Conservation (phyloP, 2,113 vertebrate genomes). For the Siniperca chuatsi region DNA sequence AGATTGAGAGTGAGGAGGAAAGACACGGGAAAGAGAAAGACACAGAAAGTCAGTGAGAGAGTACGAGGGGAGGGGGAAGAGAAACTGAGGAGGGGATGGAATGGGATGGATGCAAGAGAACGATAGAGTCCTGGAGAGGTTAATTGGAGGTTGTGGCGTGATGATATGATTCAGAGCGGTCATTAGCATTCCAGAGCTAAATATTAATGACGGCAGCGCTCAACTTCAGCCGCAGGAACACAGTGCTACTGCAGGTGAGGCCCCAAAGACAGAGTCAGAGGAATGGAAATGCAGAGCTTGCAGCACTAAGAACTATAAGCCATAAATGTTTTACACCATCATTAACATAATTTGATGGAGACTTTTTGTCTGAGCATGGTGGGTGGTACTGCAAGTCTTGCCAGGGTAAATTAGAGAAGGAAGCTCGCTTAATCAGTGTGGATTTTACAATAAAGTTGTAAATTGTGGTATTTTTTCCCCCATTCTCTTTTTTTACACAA, state of each 20-base stretch:
- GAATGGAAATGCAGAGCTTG: slow-evolving; percentile 63
- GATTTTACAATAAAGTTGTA: slow-evolving; percentile 60
- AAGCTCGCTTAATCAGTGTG: slow-evolving; percentile 44
- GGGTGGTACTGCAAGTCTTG: slow-evolving; percentile 36
- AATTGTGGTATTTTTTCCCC: slow-evolving; percentile 39
- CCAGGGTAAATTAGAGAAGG: slow-evolving; percentile 46
- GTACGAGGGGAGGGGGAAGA: background rate
- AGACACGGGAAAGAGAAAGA: slow-evolving; percentile 44
- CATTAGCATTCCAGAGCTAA: slow-evolving; percentile 82
- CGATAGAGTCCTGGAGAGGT: slow-evolving; percentile 69
- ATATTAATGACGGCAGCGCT: slow-evolving; percentile 80
- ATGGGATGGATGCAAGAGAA: background rate
- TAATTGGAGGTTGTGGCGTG: slow-evolving; percentile 83
- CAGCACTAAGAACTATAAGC: slow-evolving; percentile 61
- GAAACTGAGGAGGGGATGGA: background rate
- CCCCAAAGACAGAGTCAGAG: slow-evolving; percentile 60
- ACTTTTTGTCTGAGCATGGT: slow-evolving; percentile 50
- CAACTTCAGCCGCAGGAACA: slow-evolving; percentile 62
- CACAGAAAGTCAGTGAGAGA: slow-evolving; percentile 17
- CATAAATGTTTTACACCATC: slow-evolving; percentile 79
- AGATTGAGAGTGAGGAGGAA: slow-evolving; percentile 51
- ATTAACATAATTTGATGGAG: slow-evolving; percentile 78
- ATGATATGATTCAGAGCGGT: slow-evolving; percentile 80
- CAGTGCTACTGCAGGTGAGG: slow-evolving; percentile 63
- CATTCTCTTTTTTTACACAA: background rate